Base-by-base conservation (phyloP, 2,113 vertebrate genomes). In the Strigops habroptila region DNA sequence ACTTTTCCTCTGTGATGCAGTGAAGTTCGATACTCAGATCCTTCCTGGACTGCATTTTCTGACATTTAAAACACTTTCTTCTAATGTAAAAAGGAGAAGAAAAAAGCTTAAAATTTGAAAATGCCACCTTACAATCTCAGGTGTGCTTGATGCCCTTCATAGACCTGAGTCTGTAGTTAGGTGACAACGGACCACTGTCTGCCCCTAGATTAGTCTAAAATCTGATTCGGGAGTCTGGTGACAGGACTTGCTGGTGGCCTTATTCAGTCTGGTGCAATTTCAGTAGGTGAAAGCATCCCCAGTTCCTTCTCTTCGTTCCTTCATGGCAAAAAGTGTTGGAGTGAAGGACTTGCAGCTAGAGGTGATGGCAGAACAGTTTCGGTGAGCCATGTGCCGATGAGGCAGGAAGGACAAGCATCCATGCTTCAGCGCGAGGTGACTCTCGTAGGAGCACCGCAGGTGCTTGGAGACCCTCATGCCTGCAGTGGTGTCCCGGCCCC, bases 151-250 rank as follows among this genome's bases (percentile, higher is more conserved):
- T 2, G 10, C 31, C 31, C 31, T 39, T 21, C 18, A 2, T 0
- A 22, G 70, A 18, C 8, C 33, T 30, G 59, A 1, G 17, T 4
- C 22, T 23, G 12, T 27, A 41, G 35, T 67, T 3, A 49, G 59
- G 33, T 1, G 15, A 9, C 12, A 18, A 31, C 1, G 18, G 25
- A 31, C 33, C 13, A 5, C 28, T 1, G 2, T 9, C 23, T 65
- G 44, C 6, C 15, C 75, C 12, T 0, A 67, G 16, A 35, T 7
- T 3, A 0, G 55, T 0, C 33, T 37, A 1, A 18, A 33, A 31
- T 2, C 14, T 2, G 59, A 24, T 16, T 17, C 12, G 33, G 12
- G 6, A n/a, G 2, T 22, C 22, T 31, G 31, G 22, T 5, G 43
- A 5, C 10, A 30, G 30, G 23, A 14, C 14, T 28, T 25, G 18